Evolutionary conservation across 2,888 invertebrate genomes (phyloP), one percentile per base, ranked within the genome.

Genomic region (Dynastes hyllus): DNA sequence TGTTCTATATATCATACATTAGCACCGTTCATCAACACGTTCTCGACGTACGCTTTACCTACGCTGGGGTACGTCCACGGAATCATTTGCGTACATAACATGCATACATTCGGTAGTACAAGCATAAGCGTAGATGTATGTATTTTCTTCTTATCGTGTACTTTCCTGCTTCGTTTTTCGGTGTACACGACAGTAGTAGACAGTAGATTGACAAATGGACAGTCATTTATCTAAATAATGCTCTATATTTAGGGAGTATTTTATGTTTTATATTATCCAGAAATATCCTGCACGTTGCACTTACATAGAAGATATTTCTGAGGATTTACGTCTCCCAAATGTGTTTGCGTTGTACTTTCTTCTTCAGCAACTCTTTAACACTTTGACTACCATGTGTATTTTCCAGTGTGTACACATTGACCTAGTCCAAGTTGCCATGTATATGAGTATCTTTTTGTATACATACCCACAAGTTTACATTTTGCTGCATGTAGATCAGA

Each of bases 1-100:
- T 75, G 73, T 40, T 75, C 61, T 75, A 75, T 75, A 75, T 75
- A 75, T 75, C 45, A 45, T 75, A 75, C 73, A 75, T 75, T 75
- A 75, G 73, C 73, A 27, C 73, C 73, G 73, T 75, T 61, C 73
- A 61, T 75, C 73, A 75, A 75, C 73, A 75, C 73, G 61, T 75
- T 75, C 73, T 75, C 73, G 73, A 75, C 73, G 61, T 75, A 61
- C 73, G 73, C 63, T 40, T 61, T 27, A 73, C 40, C 58, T 58
- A 58, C 40, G 32, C 40, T 69, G 73, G 61, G 45, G 61, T 61
- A 75, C 61, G 73, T 75, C 73, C 73, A 29, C 32, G 71, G 32
- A 53, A 16, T 55, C 50, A 55, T 71, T 6, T 53, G 45, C 61
- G 40, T 16, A 16, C 53, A 22, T 50, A 51, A 16, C 22, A 37